These are phyloP conservation scores for Oriolus oriolus DNA, from an alignment of 2,113 vertebrate species.

Conservation along the genomic window DNA sequence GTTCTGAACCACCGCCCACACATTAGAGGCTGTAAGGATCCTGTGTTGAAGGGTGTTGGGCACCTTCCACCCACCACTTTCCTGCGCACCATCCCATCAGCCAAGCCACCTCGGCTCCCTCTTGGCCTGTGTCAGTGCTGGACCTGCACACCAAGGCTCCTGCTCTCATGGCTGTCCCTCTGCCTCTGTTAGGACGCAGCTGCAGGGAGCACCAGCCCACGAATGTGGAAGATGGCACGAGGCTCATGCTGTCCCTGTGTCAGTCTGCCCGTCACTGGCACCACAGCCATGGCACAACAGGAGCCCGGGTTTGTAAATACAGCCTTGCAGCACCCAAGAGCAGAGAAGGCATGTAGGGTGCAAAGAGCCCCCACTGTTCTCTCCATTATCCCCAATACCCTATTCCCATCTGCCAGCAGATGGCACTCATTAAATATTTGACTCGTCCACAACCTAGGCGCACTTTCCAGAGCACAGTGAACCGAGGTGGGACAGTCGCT, in stretches of 20 bases:
- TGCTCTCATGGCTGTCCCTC: fast-evolving
- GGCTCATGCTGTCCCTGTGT: neutral
- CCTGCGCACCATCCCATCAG: fast-evolving
- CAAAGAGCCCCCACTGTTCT: fast-evolving
- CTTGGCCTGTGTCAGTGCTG: fast-evolving
- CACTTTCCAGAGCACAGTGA: fast-evolving
- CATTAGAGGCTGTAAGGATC: neutral
- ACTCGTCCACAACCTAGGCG: neutral
- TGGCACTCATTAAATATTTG: neutral
- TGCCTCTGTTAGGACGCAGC: neutral
- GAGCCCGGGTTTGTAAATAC: neutral
- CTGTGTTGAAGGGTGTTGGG: neutral
- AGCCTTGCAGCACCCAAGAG: neutral
- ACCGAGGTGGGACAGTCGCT: fast-evolving
- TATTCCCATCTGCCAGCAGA: slow-evolving; percentile 1
- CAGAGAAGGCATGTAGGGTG: fast-evolving
- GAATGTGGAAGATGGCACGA: fast-evolving
- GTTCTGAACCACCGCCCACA: neutral
- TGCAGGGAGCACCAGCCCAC: fast-evolving
- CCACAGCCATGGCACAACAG: neutral
- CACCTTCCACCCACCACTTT: neutral
- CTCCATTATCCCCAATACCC: fast-evolving
- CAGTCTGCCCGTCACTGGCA: neutral
- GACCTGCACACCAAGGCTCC: neutral
- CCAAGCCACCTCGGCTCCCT: neutral